These are phyloP conservation scores for Neomicropteryx cornuta DNA, from an alignment of 1,140 invertebrate species.

Conservation along the genomic window DNA sequence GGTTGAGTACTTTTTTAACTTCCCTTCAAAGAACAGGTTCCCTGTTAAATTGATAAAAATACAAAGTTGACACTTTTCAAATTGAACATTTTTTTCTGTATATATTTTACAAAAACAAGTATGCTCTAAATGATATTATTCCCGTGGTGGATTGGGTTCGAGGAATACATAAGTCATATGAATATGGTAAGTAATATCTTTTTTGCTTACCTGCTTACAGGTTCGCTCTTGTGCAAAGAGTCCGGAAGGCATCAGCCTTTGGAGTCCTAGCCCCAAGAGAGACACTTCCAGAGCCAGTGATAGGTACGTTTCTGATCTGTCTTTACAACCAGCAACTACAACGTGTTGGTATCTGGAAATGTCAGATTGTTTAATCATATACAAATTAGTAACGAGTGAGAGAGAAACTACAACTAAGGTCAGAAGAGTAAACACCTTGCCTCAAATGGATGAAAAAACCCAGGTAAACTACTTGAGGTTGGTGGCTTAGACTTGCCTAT, in stretches of 20 bases:
- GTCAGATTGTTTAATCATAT: background rate
- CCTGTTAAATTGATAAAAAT: background rate
- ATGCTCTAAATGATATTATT: background rate
- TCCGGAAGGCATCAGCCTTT: constrained; percentile 65
- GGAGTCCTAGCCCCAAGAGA: constrained; percentile 61
- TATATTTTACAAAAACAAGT: background rate
- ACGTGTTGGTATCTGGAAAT: constrained; percentile 54
- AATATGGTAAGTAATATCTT: no score
- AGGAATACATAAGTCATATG: background rate
- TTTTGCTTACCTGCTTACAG: constrained; percentile 30
- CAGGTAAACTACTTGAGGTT: no score
- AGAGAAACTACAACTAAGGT: background rate
- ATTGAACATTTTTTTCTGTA: background rate
- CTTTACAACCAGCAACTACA: constrained; percentile 55
- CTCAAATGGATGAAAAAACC: no score
- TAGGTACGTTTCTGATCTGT: constrained; percentile 65
- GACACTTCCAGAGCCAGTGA: constrained; percentile 53
- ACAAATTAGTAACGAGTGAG: background rate
- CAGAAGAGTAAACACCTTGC: no score
- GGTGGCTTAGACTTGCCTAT: no score
- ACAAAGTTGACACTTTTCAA: constrained; percentile 13
- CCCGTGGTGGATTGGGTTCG: background rate
- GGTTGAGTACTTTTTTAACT: no score
- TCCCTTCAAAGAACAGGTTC: background rate
- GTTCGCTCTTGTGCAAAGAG: constrained; percentile 60